These are phyloP conservation scores for Ectemnius lituratus DNA, from an alignment of 2,888 invertebrate genomes.

Conservation along the genomic window DNA sequence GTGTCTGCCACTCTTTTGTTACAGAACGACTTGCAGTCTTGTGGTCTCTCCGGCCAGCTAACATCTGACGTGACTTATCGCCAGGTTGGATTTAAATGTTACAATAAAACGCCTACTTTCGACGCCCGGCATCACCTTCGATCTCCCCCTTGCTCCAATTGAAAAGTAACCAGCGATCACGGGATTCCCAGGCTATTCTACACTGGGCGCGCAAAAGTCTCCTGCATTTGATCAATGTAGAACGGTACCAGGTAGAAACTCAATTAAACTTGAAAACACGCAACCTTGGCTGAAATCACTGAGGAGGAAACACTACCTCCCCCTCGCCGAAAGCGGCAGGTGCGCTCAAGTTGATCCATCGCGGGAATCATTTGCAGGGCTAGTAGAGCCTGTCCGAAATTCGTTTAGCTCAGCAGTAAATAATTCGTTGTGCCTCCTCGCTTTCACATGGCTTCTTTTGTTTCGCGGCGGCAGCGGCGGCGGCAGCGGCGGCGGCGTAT, in stretches of 20 bases:
- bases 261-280: conserved; percentile 6
- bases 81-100: conserved; percentile 25
- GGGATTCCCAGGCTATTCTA: no score
- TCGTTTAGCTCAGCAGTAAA: conserved; percentile 28
- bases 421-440: conserved; percentile 33
- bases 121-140: conserved; percentile 5
- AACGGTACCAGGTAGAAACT: conserved; percentile 6
- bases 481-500: conserved; percentile 24
- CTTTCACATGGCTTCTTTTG: conserved; percentile 36
- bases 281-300: not conserved
- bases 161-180: conserved; percentile 1
- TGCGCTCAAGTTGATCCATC: conserved; percentile 5
- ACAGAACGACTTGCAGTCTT: conserved; percentile 5
- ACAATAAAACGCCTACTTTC: conserved; percentile 52
- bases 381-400: conserved; percentile 20
- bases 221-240: not conserved
- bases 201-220: not conserved
- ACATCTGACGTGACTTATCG: conserved; percentile 12
- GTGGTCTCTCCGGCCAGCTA: conserved; percentile 5
- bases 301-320: not conserved
- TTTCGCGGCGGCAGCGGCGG: conserved; percentile 28
- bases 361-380: conserved; percentile 13
- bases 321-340: not conserved
- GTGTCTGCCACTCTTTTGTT: not conserved
- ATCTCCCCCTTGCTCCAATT: not conserved